A percentile compares a stretch with the other conserved stretches of the same genome.
Conservation (phyloP, 2,113 vertebrate species). For the Ivindomyrus marchei region DNA sequence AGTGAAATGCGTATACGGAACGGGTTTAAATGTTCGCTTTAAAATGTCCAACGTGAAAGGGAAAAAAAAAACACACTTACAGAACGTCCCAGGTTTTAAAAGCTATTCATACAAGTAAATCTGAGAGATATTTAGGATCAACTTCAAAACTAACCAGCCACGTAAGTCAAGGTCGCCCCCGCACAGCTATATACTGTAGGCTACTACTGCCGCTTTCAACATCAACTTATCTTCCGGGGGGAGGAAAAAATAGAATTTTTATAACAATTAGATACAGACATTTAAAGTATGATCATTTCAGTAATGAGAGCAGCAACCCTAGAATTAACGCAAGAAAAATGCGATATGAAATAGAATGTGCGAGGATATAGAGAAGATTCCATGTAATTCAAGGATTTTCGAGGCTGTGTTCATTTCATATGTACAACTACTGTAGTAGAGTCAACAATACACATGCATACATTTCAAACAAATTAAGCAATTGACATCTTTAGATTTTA, state of each 20-base stretch:
- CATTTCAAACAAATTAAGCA: not conserved
- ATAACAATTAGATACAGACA: not conserved
- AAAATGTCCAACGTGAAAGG: conserved; percentile 19
- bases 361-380: not conserved
- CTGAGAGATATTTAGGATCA: not conserved
- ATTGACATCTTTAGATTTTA: not conserved
- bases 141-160: not conserved
- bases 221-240: not conserved
- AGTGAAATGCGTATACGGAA: not conserved
- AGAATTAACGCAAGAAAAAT: not conserved
- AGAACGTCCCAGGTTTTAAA: not conserved
- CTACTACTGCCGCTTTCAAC: not conserved
- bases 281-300: not conserved
- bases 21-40: conserved; percentile 12
- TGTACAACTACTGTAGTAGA: not conserved
- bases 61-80: not conserved
- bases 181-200: not conserved
- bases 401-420: not conserved
- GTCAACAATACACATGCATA: not conserved
- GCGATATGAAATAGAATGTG: not conserved
- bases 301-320: not conserved
- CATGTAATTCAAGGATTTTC: not conserved
- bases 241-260: not conserved
- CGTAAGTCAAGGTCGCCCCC: not conserved
- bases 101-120: not conserved